Evolutionary conservation across 2,797 vertebrate genomes (phyloP), one percentile per base, ranked within the genome.

Genomic region (Mastacembelus armatus): DNA sequence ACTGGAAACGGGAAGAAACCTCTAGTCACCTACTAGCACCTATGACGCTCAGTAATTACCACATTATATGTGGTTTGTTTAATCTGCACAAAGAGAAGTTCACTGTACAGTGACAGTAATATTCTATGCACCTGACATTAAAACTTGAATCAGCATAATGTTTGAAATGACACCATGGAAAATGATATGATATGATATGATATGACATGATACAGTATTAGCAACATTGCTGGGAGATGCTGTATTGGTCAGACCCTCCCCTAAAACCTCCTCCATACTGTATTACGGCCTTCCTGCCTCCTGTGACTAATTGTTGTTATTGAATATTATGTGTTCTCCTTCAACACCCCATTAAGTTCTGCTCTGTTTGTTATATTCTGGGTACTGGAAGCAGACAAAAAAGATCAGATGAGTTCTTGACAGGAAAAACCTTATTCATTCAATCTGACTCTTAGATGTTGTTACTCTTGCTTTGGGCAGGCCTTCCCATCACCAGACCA

Each of bases 301-400:
- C 71, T 80, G 74, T 70, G 58, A 72, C 68, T 65, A 81, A 70
- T 69, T 71, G 58, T 85, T 82, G 62, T 62, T 75, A 40, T 52
- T 10, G 10, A 55, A 15, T 71, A 51, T 78, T 58, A 63, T 76
- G 58, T 80, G 26, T 68, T 83, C 68, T 82, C 49, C 59, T 69
- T 74, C 50, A 73, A 66, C 42, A 52, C 47, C 39, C 45, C 54
- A 71, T 71, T 57, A 70, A 55, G 29, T 54, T 50, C 42, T 50
- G 40, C 30, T 47, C 45, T 64, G 62, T 65, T 66, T 59, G 48
- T 69, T 71, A 44, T 44, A 38, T 61, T 71, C 69, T 51, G 29
- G 42, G 73, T 48, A 61, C 45, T 26, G 51, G 4, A 48, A 35
- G 66, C 18, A 42, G 52, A 73, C 43, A 47, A 63, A 40, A 43